These are phyloP conservation scores for Temnothorax unifasciatus DNA, from an alignment of 2,888 invertebrate genomes.

Conservation along the genomic window DNA sequence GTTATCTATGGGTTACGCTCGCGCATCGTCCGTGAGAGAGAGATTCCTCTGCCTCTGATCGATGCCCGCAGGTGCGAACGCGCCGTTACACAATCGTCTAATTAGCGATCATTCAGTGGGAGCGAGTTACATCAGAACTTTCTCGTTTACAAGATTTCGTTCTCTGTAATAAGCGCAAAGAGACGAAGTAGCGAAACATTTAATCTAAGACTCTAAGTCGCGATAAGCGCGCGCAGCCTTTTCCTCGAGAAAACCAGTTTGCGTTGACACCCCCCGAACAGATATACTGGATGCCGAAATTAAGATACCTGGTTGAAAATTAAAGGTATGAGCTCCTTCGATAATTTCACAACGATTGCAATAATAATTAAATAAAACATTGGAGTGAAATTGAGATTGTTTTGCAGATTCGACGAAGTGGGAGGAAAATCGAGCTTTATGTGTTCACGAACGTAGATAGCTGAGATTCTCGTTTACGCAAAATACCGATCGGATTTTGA, in stretches of 20 bases:
- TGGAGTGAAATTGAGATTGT: background rate
- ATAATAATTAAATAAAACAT: background rate
- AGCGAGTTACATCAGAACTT: slow-evolving; percentile 70
- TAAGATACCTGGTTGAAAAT: background rate
- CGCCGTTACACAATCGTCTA: slow-evolving; percentile 72
- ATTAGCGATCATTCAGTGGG: slow-evolving; percentile 65
- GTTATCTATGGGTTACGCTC: slow-evolving; percentile 6
- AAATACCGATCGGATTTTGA: slow-evolving; percentile 7
- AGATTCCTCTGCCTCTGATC: slow-evolving; percentile 28
- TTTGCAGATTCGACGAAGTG: background rate
- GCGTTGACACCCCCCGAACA: background rate
- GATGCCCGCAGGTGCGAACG: slow-evolving; percentile 28
- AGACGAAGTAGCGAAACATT: background rate
- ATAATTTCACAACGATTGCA: background rate
- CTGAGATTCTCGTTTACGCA: background rate
- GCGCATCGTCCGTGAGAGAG: background rate
- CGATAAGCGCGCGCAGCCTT: background rate
- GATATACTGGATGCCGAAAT: background rate
- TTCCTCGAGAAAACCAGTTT: background rate
- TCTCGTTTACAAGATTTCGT: slow-evolving; percentile 68
- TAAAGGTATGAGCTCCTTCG: background rate
- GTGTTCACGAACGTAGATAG: background rate
- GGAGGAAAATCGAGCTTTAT: background rate
- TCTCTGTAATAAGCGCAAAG: slow-evolving; percentile 7
- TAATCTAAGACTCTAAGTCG: background rate